phyloP scores from a whole-genome alignment of 2,113 vertebrate genomes.

The Machaerirhynchus nigripectus region DNA sequence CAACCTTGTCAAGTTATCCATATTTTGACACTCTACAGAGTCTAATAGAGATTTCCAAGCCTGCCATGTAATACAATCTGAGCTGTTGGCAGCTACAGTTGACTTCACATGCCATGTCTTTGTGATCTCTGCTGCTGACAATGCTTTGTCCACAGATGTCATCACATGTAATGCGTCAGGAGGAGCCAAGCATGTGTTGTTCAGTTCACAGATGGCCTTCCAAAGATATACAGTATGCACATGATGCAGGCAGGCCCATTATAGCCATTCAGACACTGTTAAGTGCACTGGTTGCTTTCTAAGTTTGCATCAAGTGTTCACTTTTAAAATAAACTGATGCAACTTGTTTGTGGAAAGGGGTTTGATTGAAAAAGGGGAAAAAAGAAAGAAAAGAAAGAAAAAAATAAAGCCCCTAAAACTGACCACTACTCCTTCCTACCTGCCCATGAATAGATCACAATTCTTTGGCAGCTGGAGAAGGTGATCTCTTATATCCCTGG shows the following conservation, averaged over 20 bases:
- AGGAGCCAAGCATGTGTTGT: not conserved
- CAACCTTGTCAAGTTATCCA: not conserved
- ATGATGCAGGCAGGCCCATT: not conserved
- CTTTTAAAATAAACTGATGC: not conserved
- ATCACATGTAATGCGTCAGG: not conserved
- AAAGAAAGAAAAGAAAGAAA: fast-evolving
- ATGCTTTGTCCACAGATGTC: conserved; percentile 37
- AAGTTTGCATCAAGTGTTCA: not conserved
- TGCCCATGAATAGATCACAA: not conserved
- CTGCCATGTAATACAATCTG: not conserved
- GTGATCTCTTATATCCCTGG: not conserved
- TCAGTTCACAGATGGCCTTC: not conserved
- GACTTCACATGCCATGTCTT: not conserved
- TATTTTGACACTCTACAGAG: not conserved
- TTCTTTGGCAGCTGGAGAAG: not conserved
- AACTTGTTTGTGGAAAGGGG: not conserved
- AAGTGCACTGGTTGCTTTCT: not conserved
- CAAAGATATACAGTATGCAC: not conserved
- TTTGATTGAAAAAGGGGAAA: not conserved
- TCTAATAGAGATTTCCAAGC: not conserved
- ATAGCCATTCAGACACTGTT: not conserved
- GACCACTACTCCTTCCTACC: not conserved
- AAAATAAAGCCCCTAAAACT: not conserved
- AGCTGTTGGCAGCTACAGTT: not conserved
- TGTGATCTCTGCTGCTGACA: conserved; percentile 26